phyloP scores from a whole-genome alignment of 1,140 invertebrate genomes.

The Rhynchophorus ferrugineus region DNA sequence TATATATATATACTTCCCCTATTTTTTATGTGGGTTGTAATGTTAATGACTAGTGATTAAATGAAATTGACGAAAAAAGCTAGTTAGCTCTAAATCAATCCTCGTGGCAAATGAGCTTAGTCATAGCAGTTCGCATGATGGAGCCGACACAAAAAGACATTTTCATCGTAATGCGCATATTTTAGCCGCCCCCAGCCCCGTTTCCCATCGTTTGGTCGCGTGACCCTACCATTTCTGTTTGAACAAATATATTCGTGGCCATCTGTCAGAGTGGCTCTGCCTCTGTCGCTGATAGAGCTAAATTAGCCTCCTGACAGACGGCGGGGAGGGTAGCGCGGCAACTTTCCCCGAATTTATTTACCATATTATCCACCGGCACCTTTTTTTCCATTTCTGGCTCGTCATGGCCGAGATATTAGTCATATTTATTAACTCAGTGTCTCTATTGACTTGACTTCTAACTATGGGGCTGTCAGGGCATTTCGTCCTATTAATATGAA shows the following conservation, averaged over 20 bases:
- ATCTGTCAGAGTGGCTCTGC: constrained; percentile 6
- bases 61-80: no score
- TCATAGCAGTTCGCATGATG: constrained; percentile 10
- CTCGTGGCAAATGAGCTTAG: constrained; percentile 6
- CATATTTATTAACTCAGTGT: background rate
- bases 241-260: constrained; percentile 12
- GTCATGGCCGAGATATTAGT: background rate
- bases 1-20: no score
- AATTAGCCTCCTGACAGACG: background rate
- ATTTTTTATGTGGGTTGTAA: no score
- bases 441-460: background rate
- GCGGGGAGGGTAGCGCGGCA: background rate
- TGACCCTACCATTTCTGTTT: constrained; percentile 12
- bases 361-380: background rate
- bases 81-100: background rate
- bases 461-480: no score
- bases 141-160: constrained; percentile 3
- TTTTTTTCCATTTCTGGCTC: background rate
- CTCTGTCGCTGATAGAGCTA: background rate
- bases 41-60: no score
- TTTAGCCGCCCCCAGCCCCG: constrained; percentile 10
- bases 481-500: no score
- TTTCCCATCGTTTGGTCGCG: constrained; percentile 7
- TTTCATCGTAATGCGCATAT: constrained; percentile 11
- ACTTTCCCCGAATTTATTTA: background rate